phyloP scores from a whole-genome alignment of 2,113 vertebrate species.

The Bolborhynchus lineola region DNA sequence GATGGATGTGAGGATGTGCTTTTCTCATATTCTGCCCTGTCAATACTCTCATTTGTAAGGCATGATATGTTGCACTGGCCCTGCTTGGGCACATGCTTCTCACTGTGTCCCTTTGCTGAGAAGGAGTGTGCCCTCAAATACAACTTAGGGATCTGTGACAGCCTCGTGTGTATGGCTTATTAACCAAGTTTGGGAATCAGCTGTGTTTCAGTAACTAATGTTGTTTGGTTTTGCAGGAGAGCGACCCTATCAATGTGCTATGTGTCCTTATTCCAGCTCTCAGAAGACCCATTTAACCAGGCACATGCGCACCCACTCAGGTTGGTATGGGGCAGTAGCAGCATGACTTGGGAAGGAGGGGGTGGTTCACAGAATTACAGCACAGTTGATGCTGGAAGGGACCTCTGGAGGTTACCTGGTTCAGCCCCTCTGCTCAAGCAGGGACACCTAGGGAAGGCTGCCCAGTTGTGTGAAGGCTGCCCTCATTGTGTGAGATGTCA shows the following conservation, averaged over 20 bases:
- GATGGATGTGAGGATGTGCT: not conserved
- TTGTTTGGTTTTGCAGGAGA: slow-evolving; percentile 82
- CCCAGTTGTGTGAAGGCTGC: not conserved
- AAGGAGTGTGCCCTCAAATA: not conserved
- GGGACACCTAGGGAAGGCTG: not conserved
- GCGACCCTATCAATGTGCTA: slow-evolving; percentile 91
- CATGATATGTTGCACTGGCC: accelerated
- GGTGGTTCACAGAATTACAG: not conserved
- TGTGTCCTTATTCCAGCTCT: slow-evolving; percentile 96
- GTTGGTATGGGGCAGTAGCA: slow-evolving; percentile 72
- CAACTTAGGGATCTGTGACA: not conserved
- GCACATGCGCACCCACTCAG: slow-evolving; percentile 98
- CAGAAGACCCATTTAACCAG: slow-evolving; percentile 98
- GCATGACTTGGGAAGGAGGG: not conserved
- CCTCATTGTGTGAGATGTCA: not conserved
- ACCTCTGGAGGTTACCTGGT: not conserved
- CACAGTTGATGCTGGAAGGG: not conserved
- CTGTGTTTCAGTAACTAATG: not conserved
- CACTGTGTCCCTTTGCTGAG: not conserved
- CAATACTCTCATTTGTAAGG: not conserved
- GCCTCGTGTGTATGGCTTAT: not conserved
- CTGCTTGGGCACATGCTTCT: accelerated
- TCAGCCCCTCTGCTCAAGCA: not conserved
- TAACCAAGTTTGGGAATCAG: not conserved
- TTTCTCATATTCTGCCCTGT: not conserved